Conservation (phyloP, 2,113 vertebrate genomes). For the Microtus pennsylvanicus region DNA sequence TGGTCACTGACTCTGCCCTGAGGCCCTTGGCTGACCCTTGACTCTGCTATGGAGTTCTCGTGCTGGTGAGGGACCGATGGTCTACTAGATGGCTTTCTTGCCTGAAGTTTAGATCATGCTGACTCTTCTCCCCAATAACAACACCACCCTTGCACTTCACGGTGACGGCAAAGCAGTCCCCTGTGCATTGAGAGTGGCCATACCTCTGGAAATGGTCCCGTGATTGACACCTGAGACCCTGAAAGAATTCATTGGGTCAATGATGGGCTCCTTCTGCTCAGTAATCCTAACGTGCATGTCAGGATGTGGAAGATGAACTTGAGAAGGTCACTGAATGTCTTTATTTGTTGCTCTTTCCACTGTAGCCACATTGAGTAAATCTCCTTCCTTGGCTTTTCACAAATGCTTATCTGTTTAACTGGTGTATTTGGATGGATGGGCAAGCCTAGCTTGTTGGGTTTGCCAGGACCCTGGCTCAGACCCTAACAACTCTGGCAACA, state of each 20-base stretch:
- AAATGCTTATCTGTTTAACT: not conserved
- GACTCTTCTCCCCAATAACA: not conserved
- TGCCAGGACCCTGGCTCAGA: not conserved
- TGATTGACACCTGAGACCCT: not conserved
- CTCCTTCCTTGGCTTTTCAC: not conserved
- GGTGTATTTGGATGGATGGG: not conserved
- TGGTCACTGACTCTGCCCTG: not conserved
- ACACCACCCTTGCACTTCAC: not conserved
- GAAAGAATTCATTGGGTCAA: not conserved
- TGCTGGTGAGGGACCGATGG: not conserved
- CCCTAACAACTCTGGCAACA: not conserved
- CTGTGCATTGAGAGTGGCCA: not conserved
- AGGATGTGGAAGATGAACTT: not conserved
- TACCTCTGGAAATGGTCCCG: no score
- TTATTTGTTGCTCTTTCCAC: not conserved
- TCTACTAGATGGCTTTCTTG: not conserved
- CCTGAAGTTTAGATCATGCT: not conserved
- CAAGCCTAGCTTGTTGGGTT: no score
- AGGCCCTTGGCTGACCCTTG: not conserved
- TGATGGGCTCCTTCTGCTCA: not conserved
- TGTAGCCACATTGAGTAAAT: not conserved
- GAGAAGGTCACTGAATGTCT: not conserved
- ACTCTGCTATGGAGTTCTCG: not conserved
- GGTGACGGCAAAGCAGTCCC: not conserved
- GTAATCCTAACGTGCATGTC: not conserved